phyloP scores from a whole-genome alignment of 2,113 vertebrate genomes.

The Sylvietta virens region DNA sequence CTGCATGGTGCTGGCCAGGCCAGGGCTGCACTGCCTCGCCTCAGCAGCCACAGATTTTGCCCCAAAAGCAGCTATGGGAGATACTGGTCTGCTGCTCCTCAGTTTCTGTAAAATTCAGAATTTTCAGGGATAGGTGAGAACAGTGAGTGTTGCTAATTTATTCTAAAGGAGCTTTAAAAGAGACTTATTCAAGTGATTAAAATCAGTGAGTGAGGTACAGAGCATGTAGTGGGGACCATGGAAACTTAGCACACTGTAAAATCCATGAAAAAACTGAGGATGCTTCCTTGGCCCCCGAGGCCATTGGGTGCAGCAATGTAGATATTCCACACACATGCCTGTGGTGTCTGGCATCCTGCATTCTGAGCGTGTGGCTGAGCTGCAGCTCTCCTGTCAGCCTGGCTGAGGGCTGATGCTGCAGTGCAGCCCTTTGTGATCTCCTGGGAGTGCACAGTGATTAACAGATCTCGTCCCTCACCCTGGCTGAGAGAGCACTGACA shows the following conservation, averaged over 20 bases:
- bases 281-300: background rate
- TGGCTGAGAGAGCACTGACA: background rate
- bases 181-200: background rate
- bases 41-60: background rate
- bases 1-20: rapidly evolving
- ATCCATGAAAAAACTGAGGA: background rate
- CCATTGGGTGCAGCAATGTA: background rate
- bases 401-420: background rate
- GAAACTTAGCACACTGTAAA: background rate
- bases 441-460: background rate
- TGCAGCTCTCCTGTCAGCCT: background rate
- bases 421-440: background rate
- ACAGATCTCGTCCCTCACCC: background rate
- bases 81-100: background rate
- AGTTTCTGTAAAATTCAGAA: background rate
- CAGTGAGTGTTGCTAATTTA: background rate
- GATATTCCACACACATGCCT: rapidly evolving
- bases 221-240: background rate
- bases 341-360: background rate
- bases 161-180: background rate
- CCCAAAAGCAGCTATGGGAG: background rate
- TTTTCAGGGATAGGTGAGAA: background rate
- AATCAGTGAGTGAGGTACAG: background rate
- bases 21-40: background rate
- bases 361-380: background rate